These are phyloP conservation scores for Diplazon laetatorius DNA, from an alignment of 2,888 invertebrate genomes.

Conservation along the genomic window DNA sequence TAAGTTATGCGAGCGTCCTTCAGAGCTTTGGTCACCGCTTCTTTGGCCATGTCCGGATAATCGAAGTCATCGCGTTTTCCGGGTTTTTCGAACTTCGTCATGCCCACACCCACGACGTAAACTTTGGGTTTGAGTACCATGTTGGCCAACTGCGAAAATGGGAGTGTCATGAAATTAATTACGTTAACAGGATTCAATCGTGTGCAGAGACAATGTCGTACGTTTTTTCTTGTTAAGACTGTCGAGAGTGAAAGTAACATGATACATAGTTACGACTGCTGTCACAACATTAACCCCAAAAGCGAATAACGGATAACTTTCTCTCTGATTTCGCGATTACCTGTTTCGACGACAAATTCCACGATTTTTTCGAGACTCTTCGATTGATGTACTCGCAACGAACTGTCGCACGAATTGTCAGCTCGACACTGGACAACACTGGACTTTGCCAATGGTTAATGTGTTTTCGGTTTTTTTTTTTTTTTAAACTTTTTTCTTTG, in stretches of 20 bases:
- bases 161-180: neutral
- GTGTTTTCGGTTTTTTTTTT: no score
- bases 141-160: constrained; percentile 47
- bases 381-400: neutral
- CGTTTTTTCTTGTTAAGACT: neutral
- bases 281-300: neutral
- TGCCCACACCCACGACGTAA: constrained; percentile 97
- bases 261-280: constrained; percentile 7
- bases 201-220: no score
- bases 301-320: constrained; percentile 35
- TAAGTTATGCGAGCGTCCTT: constrained; percentile 91
- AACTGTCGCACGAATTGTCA: constrained; percentile 2
- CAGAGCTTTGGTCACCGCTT: constrained; percentile 94
- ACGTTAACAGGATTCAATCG: neutral
- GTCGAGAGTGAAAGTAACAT: constrained; percentile 29
- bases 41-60: constrained; percentile 97
- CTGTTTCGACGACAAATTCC: constrained; percentile 21
- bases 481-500: no score
- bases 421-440: constrained; percentile 7
- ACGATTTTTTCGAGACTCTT: constrained; percentile 24
- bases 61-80: constrained; percentile 91
- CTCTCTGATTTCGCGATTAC: constrained; percentile 24
- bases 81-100: constrained; percentile 99
- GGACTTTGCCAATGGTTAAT: constrained; percentile 6
- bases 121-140: constrained; percentile 83